Evolutionary conservation across 2,888 invertebrate genomes (phyloP).

Genomic region (Cosmia pyralina): DNA sequence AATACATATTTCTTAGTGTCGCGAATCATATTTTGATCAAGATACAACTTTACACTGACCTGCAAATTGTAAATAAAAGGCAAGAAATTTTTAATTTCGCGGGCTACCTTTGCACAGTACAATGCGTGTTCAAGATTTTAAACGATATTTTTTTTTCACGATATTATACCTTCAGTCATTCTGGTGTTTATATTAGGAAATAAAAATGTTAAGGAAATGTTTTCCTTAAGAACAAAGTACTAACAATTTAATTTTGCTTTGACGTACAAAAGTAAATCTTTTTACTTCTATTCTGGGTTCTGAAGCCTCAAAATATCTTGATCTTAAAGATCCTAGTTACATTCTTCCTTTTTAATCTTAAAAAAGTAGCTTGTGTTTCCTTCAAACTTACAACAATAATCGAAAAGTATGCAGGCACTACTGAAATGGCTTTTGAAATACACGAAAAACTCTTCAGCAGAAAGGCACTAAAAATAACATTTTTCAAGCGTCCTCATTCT

Average conservation of each 20-base stretch:
- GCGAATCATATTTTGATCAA: too few species aligned
- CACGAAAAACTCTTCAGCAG: constrained; percentile 16
- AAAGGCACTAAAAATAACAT: constrained; percentile 47
- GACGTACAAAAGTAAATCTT: too few species aligned
- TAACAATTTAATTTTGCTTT: too few species aligned
- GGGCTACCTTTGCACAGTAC: too few species aligned
- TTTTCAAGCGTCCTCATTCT: constrained; percentile 53
- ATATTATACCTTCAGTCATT: neutral
- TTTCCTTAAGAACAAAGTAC: neutral
- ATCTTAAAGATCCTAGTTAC: neutral
- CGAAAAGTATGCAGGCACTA: neutral
- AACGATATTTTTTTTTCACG: neutral
- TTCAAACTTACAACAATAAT: neutral
- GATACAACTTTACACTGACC: too few species aligned
- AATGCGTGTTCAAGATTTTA: neutral
- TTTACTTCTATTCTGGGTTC: neutral
- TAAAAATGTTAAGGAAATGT: neutral
- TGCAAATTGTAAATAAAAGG: too few species aligned
- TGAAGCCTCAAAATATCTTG: neutral
- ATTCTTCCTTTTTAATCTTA: too few species aligned
- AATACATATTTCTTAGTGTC: too few species aligned
- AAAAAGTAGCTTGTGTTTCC: too few species aligned
- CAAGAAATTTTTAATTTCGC: too few species aligned
- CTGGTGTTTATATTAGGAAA: neutral
- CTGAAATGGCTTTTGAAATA: neutral